These are phyloP conservation scores for Pachymerium ferrugineum DNA, from an alignment of 2,888 invertebrate species.

Conservation along the genomic window DNA sequence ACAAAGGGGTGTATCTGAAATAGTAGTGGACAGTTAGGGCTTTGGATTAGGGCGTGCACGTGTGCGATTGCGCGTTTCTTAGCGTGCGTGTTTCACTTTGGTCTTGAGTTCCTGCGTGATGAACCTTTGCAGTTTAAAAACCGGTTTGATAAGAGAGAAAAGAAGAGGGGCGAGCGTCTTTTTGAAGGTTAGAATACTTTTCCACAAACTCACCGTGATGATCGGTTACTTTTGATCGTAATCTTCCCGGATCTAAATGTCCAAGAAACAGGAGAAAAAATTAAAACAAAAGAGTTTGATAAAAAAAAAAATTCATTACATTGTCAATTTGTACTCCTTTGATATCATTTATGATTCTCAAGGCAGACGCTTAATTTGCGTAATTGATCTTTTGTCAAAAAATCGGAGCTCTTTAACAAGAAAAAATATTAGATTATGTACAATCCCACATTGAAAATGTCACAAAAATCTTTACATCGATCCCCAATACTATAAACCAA, in stretches of 20 bases:
- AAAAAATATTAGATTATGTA: no score
- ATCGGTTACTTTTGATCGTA: conserved; percentile 19
- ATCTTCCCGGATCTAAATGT: conserved; percentile 14
- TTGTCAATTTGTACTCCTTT: conserved; percentile 8
- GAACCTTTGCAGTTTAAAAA: conserved; percentile 16
- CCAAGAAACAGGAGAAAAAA: neutral
- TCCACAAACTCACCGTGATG: conserved; percentile 18
- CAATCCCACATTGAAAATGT: no score
- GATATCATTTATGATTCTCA: neutral
- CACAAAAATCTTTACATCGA: conserved; percentile 5
- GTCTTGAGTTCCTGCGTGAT: conserved; percentile 6
- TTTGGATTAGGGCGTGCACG: neutral
- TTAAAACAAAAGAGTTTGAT: neutral
- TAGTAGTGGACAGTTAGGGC: neutral
- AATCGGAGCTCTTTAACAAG: neutral
- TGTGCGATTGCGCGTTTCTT: neutral
- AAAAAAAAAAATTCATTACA: conserved; percentile 7
- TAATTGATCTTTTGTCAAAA: neutral
- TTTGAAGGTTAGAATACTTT: conserved; percentile 15
- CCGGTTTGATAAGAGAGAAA: conserved; percentile 24
- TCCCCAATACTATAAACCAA: neutral
- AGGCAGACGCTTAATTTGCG: neutral
- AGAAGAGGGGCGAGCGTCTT: conserved; percentile 17
- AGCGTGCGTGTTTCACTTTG: conserved; percentile 4
- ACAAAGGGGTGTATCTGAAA: neutral